Percentiles rank a stretch among this genome's conserved stretches.
These are phyloP conservation scores for Aphaenogaster floridana DNA, from an alignment of 1,140 invertebrate species.

Conservation along the genomic window DNA sequence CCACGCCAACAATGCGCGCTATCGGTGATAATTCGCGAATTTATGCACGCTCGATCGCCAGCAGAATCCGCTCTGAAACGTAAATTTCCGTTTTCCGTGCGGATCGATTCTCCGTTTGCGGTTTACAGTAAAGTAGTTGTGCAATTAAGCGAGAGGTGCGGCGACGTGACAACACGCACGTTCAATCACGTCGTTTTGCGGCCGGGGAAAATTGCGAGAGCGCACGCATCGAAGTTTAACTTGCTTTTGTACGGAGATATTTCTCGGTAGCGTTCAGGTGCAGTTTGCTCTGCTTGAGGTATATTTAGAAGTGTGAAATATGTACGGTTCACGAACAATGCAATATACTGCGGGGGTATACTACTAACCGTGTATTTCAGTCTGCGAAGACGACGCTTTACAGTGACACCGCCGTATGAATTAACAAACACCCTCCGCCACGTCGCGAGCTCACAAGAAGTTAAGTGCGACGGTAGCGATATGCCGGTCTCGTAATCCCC, in stretches of 20 bases:
- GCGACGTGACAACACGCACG: not conserved
- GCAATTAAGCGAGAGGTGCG: not conserved
- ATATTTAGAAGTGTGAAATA: conserved; percentile 72
- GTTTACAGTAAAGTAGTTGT: not conserved
- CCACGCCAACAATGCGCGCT: conserved; percentile 57
- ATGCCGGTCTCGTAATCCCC: conserved; percentile 62
- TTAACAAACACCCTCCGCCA: conserved; percentile 72
- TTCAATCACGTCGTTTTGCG: conserved; percentile 21
- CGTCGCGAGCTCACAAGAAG: conserved; percentile 62
- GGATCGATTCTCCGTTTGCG: not conserved
- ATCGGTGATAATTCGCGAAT: conserved; percentile 37
- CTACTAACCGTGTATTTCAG: conserved; percentile 63
- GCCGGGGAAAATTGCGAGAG: not conserved
- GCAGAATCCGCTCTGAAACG: not conserved
- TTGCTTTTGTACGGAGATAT: not conserved
- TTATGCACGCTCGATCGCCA: conserved; percentile 34
- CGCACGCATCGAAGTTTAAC: conserved; percentile 16
- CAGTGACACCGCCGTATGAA: conserved; percentile 73
- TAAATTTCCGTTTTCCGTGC: not conserved
- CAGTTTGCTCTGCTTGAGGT: conserved; percentile 52
- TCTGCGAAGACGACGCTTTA: conserved; percentile 74
- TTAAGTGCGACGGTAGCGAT: conserved; percentile 65
- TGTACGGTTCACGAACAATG: conserved; percentile 68
- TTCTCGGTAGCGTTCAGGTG: conserved; percentile 39
- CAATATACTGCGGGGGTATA: conserved; percentile 63